Conservation (phyloP, 2,888 invertebrate species). For the Athalia cordata region DNA sequence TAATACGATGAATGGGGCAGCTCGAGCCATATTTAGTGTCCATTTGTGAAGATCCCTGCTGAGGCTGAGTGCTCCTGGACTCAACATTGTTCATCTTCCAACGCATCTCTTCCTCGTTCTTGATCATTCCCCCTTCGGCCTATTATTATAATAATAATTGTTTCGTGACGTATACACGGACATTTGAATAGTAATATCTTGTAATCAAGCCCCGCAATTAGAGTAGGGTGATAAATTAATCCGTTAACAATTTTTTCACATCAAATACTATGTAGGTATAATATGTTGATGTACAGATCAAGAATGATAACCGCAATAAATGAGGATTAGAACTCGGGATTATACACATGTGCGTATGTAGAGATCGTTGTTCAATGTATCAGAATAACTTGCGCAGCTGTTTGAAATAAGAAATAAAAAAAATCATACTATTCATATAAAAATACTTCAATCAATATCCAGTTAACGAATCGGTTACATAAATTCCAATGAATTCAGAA, state of each 20-base stretch:
- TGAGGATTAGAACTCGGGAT: too few species aligned
- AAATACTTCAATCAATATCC: not conserved
- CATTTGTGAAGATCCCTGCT: constrained; percentile 44
- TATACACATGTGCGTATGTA: too few species aligned
- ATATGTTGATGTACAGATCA: too few species aligned
- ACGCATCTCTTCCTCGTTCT: constrained; percentile 46
- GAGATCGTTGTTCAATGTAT: too few species aligned
- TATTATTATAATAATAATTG: constrained; percentile 44
- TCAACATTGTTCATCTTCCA: constrained; percentile 47
- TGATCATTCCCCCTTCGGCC: constrained; percentile 54
- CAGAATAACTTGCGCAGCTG: too few species aligned
- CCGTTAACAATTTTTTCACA: not conserved
- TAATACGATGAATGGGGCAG: constrained; percentile 43
- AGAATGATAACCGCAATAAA: too few species aligned
- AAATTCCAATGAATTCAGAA: not conserved
- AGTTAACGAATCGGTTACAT: too few species aligned
- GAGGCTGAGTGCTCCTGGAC: constrained; percentile 48
- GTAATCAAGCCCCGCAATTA: constrained; percentile 15
- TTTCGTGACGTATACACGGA: constrained; percentile 21
- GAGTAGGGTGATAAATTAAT: constrained; percentile 20
- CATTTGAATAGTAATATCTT: constrained; percentile 29
- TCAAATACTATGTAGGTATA: not conserved
- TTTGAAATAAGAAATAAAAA: too few species aligned
- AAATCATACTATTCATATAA: too few species aligned
- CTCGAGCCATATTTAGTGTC: constrained; percentile 43